Evolutionary conservation across 2,888 invertebrate genomes (phyloP).

Genomic region (Callyntrura guangdongensis): DNA sequence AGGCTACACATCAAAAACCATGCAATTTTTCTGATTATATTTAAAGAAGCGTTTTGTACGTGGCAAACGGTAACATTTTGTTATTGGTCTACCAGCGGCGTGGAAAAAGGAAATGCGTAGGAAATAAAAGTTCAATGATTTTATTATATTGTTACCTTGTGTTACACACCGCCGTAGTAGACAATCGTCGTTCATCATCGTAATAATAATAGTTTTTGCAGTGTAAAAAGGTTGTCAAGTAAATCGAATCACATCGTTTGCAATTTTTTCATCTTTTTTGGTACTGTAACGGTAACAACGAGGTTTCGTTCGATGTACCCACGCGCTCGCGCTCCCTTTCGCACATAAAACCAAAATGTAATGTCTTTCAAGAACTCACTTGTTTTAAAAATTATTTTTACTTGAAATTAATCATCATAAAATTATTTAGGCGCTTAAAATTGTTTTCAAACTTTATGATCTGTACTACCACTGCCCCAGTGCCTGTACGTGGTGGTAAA

Average conservation of each 20-base stretch:
- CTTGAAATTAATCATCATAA: background rate
- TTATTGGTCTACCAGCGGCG: constrained; percentile 51
- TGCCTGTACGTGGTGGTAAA: background rate
- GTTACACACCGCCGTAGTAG: background rate
- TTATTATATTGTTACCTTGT: background rate
- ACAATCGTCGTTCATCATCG: background rate
- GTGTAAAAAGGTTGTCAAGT: constrained; percentile 14
- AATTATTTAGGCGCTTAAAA: background rate
- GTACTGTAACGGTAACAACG: background rate
- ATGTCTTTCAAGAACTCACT: constrained; percentile 19
- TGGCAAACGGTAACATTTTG: constrained; percentile 30
- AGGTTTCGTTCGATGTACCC: background rate
- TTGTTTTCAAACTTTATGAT: background rate
- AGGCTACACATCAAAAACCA: constrained; percentile 5
- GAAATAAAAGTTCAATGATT: background rate
- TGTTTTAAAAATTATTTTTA: background rate
- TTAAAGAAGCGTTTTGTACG: background rate
- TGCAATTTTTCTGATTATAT: background rate
- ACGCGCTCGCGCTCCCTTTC: background rate
- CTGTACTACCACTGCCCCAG: background rate
- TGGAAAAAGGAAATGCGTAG: constrained; percentile 55
- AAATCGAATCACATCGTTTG: constrained; percentile 25
- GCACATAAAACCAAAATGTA: constrained; percentile 7
- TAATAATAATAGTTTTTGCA: background rate
- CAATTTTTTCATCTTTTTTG: background rate